Conservation (phyloP, 2,113 vertebrate genomes). For the Lophius piscatorius region DNA sequence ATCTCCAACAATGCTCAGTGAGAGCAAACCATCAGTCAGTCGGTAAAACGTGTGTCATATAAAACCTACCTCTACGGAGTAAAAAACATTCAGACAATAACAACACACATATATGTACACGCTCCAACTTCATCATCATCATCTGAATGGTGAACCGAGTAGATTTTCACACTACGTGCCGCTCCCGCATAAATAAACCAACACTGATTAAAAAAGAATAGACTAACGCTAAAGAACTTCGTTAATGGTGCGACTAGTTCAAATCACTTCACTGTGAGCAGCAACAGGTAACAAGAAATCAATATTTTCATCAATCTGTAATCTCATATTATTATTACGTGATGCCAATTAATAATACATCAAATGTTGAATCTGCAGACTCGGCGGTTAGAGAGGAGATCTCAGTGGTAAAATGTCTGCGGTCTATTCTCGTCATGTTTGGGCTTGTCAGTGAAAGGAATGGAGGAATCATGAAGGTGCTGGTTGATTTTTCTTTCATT, state of each 20-base stretch:
- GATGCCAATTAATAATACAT: background rate
- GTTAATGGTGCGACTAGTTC: conserved; percentile 28
- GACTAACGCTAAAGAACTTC: conserved; percentile 18
- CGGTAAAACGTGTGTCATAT: conserved; percentile 36
- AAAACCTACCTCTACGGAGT: conserved; percentile 48
- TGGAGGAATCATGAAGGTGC: background rate
- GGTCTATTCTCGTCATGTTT: background rate
- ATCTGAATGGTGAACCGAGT: conserved; percentile 33
- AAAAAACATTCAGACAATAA: conserved; percentile 42
- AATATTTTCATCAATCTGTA: background rate
- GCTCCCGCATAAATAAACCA: conserved; percentile 65
- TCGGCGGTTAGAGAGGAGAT: background rate
- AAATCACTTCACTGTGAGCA: background rate
- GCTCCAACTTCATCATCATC: conserved; percentile 35
- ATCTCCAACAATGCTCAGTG: conserved; percentile 17
- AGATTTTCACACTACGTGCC: conserved; percentile 48
- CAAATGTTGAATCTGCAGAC: background rate
- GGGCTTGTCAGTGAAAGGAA: background rate
- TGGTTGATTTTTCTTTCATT: background rate
- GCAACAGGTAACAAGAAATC: background rate
- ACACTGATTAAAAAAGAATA: conserved; percentile 49
- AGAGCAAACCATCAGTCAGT: conserved; percentile 28
- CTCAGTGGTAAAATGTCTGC: conserved; percentile 19
- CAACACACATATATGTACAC: conserved; percentile 16
- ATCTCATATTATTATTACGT: background rate